Evolutionary conservation across 2,113 vertebrate genomes (phyloP), one percentile per base, ranked within the genome.

Genomic region (Donacobius atricapilla): DNA sequence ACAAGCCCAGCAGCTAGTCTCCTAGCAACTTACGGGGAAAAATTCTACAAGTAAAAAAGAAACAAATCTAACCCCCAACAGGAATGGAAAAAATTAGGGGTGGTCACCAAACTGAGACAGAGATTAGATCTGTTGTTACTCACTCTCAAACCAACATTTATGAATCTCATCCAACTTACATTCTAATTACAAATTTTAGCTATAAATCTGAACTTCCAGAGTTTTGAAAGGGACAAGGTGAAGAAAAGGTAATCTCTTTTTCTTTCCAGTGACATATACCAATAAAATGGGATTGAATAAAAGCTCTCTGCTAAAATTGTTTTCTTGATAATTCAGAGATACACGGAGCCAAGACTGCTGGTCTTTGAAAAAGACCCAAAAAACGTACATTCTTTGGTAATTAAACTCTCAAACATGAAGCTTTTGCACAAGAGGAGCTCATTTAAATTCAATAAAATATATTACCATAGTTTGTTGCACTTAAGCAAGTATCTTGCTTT

Each of bases 321-420:
- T 81, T 72, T 81, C 10, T 70, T 79, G 10, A 6, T 53, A 44
- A 61, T 57, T 69, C 60, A 40, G 10, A 31, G 2, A 73, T 12
- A 53, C 2, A 65, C 37, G 37, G 3, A 89, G 8, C 0, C 40
- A 77, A 80, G 42, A 30, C 13, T 54, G 3, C 8, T 61, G 33
- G 15, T 47, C 5, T 54, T 40, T 6, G 3, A 7, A 47, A 58
- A 83, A n/a, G 2, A 3, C n/a, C n/a, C n/a, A 51, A 47, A 5
- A 25, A 8, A 6, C 0, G 0, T 7, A 24, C 4, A 8, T 0
- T 3, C 27, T 75, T 71, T 64, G 6, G 20, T 69, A 83, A 22
- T 76, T 71, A 83, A 79, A 56, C 27, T 63, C n/a, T 70, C 33
- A 75, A 85, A 76, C 4, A 30, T 9, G 14, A 28, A 54, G 10